phyloP scores from a whole-genome alignment of 2,797 vertebrate genomes.

The Tragopan temminckii region DNA sequence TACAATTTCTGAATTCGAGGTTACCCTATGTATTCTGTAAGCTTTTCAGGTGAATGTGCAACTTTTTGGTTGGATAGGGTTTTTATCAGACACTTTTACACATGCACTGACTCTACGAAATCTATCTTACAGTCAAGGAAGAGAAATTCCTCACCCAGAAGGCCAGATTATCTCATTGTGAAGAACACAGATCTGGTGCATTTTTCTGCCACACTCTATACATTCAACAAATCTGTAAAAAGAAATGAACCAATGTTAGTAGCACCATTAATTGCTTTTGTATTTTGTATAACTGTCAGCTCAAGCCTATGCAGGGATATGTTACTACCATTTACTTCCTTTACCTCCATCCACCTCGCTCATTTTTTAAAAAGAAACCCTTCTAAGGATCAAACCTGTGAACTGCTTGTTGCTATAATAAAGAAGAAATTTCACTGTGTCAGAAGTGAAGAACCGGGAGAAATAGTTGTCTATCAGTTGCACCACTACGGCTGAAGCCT shows the following conservation, averaged over 20 bases:
- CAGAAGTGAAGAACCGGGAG: not conserved
- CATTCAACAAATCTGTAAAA: conserved; percentile 94
- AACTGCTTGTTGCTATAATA: not conserved
- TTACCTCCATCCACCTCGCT: not conserved
- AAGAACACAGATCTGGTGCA: conserved; percentile 99
- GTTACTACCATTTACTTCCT: not conserved
- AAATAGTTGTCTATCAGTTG: not conserved
- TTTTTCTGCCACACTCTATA: conserved; percentile 96
- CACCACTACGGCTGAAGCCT: not conserved
- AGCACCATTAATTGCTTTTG: not conserved
- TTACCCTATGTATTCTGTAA: not conserved
- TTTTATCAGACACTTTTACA: not conserved
- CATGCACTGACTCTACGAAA: not conserved
- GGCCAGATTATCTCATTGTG: conserved; percentile 98
- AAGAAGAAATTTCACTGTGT: not conserved
- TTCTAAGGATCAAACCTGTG: not conserved
- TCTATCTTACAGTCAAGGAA: not conserved
- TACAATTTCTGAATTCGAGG: not conserved
- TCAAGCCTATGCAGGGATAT: not conserved
- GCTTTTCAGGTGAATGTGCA: not conserved
- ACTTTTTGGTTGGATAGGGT: not conserved
- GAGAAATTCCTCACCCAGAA: conserved; percentile 87
- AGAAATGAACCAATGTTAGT: not conserved
- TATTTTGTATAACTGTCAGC: not conserved
- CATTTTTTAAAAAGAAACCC: not conserved